Base-by-base conservation (phyloP, 2,888 invertebrate genomes). In the Ditula angustiorana region DNA sequence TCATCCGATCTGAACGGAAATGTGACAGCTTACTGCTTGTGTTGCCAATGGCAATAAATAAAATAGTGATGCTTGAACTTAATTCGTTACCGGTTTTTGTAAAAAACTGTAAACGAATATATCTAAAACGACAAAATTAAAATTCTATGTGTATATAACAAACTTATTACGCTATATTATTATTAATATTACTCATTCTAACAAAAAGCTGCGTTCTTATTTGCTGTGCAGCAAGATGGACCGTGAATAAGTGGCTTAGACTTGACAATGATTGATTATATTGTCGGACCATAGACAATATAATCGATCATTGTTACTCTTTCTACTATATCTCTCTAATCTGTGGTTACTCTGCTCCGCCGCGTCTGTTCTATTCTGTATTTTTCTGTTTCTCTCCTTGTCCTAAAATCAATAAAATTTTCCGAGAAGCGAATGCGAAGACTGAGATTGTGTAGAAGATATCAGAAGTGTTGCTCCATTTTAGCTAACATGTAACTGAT, bases 1-100 rank as follows among this genome's bases (percentile, higher is more conserved):
- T 63, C 79, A 77, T 77, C 72, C 78, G 71, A 80, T 67, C 66
- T 26, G 57, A 64, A 64, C 61, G 66, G 73, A 74, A 75, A 74
- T 68, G 53, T 80, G 79, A 79, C 79, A 79, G 69, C 55, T 61
- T 37, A 68, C 33, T 30, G 49, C 33, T 37, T 50, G 63, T 56
- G 57, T 66, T 68, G 57, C 66, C 33, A 63, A n/a, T 10, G 8
- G 10, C 11, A 2, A 21, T 8, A 37, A 8, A 3, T 33, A 58
- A 64, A 67, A 56, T 63, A 67, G 55, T 64, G 47, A 66, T 66
- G 62, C 49, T 66, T 62, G 65, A 65, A 67, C 67, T 49, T 59
- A 30, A 57, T 21, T 58, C 24, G 44, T 49, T 52, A 24, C 37
- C 44, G 50, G 30, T 61, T 35, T 24, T 23, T 8, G 1, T 2